Conservation (phyloP, 2,113 vertebrate genomes). For the Poeciliopsis retropinna region DNA sequence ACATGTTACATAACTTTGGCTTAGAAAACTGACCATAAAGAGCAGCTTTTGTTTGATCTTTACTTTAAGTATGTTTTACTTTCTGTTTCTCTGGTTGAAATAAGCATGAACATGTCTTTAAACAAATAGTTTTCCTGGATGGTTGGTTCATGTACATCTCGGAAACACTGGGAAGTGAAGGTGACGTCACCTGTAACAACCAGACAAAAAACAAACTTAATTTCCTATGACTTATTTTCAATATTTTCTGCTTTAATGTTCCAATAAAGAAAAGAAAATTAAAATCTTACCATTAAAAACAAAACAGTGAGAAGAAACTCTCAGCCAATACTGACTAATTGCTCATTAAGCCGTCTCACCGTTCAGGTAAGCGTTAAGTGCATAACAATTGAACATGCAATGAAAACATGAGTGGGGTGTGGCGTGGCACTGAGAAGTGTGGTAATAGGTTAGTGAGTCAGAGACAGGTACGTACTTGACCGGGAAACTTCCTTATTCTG, state of each 20-base stretch:
- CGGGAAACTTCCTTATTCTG: constrained; percentile 34
- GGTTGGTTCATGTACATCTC: not conserved
- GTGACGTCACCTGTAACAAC: constrained; percentile 1
- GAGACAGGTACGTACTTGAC: constrained; percentile 34
- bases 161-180: constrained; percentile 25
- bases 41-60: not conserved
- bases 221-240: not conserved
- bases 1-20: not conserved
- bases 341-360: not conserved
- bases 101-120: not conserved
- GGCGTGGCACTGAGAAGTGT: constrained; percentile 49
- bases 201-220: not conserved
- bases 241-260: not conserved
- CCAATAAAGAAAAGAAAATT: not conserved
- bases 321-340: not conserved
- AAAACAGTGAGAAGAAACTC: not conserved
- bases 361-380: not conserved
- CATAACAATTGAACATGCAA: not conserved
- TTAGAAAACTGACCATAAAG: not conserved
- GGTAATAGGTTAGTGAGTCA: not conserved
- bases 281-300: constrained; percentile 18
- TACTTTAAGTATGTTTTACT: not conserved
- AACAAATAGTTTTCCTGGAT: not conserved
- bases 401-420: constrained; percentile 36
- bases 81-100: not conserved